These are phyloP conservation scores for Neogale vison DNA, from an alignment of 2,113 vertebrate genomes.

Conservation along the genomic window DNA sequence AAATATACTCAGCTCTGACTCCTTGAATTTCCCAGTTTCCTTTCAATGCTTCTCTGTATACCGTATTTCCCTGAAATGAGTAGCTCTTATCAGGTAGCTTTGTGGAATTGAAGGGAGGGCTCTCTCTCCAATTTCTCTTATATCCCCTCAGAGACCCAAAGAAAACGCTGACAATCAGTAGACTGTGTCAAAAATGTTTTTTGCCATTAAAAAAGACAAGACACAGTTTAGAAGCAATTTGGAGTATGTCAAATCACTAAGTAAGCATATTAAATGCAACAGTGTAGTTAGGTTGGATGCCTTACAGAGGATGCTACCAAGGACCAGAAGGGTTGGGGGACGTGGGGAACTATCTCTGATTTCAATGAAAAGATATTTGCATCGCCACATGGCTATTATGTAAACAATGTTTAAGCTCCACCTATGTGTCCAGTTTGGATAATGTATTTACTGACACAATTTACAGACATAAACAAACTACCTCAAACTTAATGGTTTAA, in stretches of 20 bases:
- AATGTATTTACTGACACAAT: neutral
- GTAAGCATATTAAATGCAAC: neutral
- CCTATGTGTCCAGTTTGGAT: neutral
- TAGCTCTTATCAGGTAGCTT: neutral
- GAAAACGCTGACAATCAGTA: constrained; percentile 30
- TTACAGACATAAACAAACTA: neutral
- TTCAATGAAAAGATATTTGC: constrained; percentile 6
- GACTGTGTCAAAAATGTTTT: neutral
- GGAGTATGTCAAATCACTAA: neutral
- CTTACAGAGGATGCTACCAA: neutral
- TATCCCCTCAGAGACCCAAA: neutral
- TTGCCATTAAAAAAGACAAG: neutral
- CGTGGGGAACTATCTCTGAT: neutral
- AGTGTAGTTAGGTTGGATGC: neutral
- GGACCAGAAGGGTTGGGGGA: neutral
- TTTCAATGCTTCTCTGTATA: neutral
- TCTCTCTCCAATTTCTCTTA: constrained; percentile 11
- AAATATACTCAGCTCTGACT: neutral
- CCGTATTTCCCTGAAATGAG: neutral
- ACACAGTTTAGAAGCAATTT: neutral
- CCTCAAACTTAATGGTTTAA: neutral
- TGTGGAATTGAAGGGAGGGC: neutral
- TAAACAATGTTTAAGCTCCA: neutral
- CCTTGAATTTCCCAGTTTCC: neutral
- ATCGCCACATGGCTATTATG: neutral